Evolutionary conservation across 2,888 invertebrate species (phyloP).

Genomic region (Rhingia campestris): DNA sequence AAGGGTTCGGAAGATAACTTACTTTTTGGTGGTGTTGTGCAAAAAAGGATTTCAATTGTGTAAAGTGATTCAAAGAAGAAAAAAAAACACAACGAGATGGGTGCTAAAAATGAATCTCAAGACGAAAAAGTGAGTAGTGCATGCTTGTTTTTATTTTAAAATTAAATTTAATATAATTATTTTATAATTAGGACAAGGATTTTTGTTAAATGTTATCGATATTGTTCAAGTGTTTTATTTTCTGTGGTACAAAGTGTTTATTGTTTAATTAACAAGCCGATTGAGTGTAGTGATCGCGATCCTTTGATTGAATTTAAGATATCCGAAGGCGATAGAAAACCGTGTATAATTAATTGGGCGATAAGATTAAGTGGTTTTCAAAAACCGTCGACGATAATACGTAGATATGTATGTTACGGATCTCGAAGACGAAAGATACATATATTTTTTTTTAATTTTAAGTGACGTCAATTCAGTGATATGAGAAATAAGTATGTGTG

Average conservation of each 20-base stretch:
- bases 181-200: not conserved
- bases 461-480: no score
- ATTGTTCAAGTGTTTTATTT: not conserved
- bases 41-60: slow-evolving; percentile 2
- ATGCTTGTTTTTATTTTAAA: not conserved
- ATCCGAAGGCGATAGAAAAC: no score
- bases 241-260: not conserved
- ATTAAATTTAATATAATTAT: not conserved
- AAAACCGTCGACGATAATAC: no score
- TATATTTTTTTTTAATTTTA: no score
- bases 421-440: no score
- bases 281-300: no score
- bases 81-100: slow-evolving; percentile 21
- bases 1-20: slow-evolving; percentile 7
- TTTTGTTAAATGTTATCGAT: not conserved
- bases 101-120: slow-evolving; percentile 55
- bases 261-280: not conserved
- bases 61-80: not conserved
- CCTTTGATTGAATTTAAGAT: no score
- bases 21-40: slow-evolving; percentile 5
- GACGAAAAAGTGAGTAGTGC: slow-evolving; percentile 50
- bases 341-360: no score
- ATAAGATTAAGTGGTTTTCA: no score
- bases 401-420: no score
- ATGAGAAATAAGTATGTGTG: no score